phyloP scores from a whole-genome alignment of 2,797 vertebrate species.

The Orientallactaga sibirica region DNA sequence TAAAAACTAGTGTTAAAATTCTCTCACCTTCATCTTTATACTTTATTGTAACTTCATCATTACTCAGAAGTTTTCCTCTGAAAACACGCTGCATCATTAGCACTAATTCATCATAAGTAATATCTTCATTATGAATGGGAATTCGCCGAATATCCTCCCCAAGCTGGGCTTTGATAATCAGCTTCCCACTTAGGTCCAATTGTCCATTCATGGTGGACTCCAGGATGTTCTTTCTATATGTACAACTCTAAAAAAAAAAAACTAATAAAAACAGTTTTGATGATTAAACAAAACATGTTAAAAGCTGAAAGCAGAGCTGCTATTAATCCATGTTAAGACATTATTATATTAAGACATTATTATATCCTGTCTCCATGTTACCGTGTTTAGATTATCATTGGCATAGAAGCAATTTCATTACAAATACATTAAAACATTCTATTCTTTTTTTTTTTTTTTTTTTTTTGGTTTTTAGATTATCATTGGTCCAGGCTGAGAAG shows the following conservation, averaged over 20 bases:
- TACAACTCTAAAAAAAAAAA: constrained; percentile 79
- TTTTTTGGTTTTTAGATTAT: too few relatives aligned
- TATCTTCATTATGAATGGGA: constrained; percentile 99
- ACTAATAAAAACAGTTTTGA: constrained; percentile 67
- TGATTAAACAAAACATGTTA: constrained; percentile 58
- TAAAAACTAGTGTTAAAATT: constrained; percentile 64
- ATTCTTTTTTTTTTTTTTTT: too few relatives aligned
- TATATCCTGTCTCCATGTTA: background rate
- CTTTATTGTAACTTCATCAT: constrained; percentile 98
- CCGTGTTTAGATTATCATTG: constrained; percentile 24
- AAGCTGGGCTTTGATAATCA: constrained; percentile 99
- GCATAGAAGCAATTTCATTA: constrained; percentile 10
- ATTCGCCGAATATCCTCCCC: constrained; percentile 99
- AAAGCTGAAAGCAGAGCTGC: constrained; percentile 47
- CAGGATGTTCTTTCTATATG: constrained; percentile 64
- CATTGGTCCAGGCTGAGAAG: too few relatives aligned
- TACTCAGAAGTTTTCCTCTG: constrained; percentile 98
- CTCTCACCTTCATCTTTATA: constrained; percentile 98
- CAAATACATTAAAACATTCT: background rate
- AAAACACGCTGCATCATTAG: constrained; percentile 99
- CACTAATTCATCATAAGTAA: constrained; percentile 98
- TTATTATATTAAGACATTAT: constrained; percentile 1
- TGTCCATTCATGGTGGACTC: constrained; percentile 96
- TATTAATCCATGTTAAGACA: background rate
- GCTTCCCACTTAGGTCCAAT: constrained; percentile 98